Evolutionary conservation across 2,113 vertebrate species (phyloP), one percentile per base, ranked within the genome.

Genomic region (Pachycephala philippinensis): DNA sequence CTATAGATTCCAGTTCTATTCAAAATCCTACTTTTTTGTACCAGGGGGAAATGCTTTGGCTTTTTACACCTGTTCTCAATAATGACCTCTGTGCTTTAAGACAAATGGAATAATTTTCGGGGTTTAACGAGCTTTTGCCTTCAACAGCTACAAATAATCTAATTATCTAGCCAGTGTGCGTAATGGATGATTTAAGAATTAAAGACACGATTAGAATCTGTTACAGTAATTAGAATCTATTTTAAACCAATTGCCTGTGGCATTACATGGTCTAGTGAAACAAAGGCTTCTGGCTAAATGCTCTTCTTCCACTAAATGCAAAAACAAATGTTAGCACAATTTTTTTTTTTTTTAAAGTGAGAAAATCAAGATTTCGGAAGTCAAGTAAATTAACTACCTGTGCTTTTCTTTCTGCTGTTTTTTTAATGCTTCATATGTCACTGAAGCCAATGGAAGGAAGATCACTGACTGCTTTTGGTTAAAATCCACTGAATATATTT

Each of bases 171-270:
- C 80, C 92, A 82, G 60, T 89, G 64, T 53, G 68, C 59, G 22
- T 87, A 81, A 79, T 76, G 90, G 76, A 78, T 94, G 95, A 96
- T 94, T 96, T 94, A 95, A 96, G 93, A 96, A 96, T 96, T 93
- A 94, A 96, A 96, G 90, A 87, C 83, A 93, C 0, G 2, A 89
- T 96, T 95, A 96, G 92, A 96, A 96, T 96, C 85, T 79, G 96
- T 97, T 96, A 90, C 80, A 92, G 92, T 94, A 96, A 94, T 96
- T 95, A 95, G 76, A 92, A 96, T 96, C 79, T 69, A 60, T 96
- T 95, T 94, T 89, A 96, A 96, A 94, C 72, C 88, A 96, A 93
- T 87, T 96, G 96, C 95, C 93, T 88, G 61, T 89, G 85, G 95
- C 79, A 80, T 86, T 94, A 86, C 85, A 82, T 75, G 76, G 60